Conservation (phyloP, 2,888 invertebrate genomes). For the Neelides folsomi region DNA sequence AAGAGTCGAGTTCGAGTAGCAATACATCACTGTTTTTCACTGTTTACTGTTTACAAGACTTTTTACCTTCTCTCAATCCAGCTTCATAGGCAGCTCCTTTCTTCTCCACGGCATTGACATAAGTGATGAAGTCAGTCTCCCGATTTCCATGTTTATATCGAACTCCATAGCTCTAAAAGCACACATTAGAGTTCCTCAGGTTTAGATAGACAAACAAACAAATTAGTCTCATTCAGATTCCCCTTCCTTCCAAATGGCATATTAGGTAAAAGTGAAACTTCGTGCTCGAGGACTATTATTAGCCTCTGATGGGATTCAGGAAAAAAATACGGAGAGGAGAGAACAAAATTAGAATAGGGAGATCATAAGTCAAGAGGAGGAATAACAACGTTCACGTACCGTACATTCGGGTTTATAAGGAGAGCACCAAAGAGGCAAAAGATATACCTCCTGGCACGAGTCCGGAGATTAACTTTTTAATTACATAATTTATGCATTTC, state of each 20-base stretch:
- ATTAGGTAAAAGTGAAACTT: no score
- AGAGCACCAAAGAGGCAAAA: no score
- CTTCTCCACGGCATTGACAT: constrained; percentile 78
- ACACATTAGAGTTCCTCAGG: constrained; percentile 6
- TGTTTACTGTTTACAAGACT: constrained; percentile 4
- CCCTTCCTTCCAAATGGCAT: no score
- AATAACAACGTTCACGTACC: background rate
- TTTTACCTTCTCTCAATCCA: constrained; percentile 73
- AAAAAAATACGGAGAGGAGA: constrained; percentile 6
- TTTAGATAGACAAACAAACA: no score
- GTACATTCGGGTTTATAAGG: no score
- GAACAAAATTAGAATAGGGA: background rate
- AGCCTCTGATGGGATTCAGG: constrained; percentile 3
- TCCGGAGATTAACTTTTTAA: no score
- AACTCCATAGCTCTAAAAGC: constrained; percentile 76
- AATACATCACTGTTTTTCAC: background rate
- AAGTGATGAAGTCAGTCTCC: constrained; percentile 91
- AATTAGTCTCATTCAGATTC: no score
- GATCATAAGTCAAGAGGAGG: constrained; percentile 1
- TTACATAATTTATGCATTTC: no score
- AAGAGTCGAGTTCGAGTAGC: no score
- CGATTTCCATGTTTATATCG: constrained; percentile 78
- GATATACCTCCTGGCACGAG: no score
- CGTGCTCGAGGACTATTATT: background rate
- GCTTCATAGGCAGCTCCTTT: constrained; percentile 83